These are phyloP conservation scores for Psittacula cyanocephala DNA, from an alignment of 2,113 vertebrate genomes.

Conservation along the genomic window DNA sequence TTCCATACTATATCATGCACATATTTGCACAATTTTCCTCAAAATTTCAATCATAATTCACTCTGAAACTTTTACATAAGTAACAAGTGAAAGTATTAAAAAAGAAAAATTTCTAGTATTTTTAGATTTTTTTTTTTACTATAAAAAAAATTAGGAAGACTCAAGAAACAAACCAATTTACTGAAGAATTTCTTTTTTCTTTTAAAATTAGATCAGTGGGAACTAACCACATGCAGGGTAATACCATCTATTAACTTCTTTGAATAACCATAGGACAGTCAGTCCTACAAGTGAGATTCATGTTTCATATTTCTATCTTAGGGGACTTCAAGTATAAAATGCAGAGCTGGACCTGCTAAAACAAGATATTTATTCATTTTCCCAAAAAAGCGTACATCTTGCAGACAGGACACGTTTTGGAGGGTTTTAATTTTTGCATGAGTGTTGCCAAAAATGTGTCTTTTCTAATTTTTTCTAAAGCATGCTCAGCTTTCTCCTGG, in stretches of 20 bases:
- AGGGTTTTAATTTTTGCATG: neutral
- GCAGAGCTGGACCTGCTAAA: neutral
- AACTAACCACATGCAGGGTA: neutral
- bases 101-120: neutral
- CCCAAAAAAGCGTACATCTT: neutral
- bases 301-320: neutral
- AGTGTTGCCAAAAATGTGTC: neutral
- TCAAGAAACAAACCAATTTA: neutral
- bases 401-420: neutral
- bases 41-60: neutral
- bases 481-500: neutral
- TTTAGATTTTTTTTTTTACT: neutral
- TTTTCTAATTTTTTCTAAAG: neutral
- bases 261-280: neutral
- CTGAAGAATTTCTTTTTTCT: neutral
- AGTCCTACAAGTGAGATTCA: neutral
- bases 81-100: neutral
- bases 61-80: neutral
- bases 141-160: neutral
- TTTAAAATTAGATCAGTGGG: neutral
- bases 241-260: neutral
- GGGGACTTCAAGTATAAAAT: neutral
- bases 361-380: neutral
- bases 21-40: neutral
- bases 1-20: neutral